Evolutionary conservation across 2,113 vertebrate genomes (phyloP).

Genomic region (Corythornis cristatus): DNA sequence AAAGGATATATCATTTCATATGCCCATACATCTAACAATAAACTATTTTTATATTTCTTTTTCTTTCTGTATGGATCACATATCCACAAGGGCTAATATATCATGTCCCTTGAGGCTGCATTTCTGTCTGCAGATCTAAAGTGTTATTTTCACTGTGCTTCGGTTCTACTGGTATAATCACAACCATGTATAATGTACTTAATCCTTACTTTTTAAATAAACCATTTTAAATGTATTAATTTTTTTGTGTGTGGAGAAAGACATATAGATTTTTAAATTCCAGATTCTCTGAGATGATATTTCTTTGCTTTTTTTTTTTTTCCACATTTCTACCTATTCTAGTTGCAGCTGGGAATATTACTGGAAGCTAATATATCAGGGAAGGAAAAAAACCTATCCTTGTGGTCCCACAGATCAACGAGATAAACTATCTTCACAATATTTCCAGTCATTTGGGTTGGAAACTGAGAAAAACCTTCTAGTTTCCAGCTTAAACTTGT

Average conservation of each 20-base stretch:
- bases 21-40: slow-evolving; percentile 14
- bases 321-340: not conserved
- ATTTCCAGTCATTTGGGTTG: not conserved
- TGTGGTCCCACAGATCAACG: not conserved
- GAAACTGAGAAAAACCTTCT: not conserved
- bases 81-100: slow-evolving; percentile 72
- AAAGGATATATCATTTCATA: slow-evolving; percentile 32
- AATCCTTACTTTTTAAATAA: slow-evolving; percentile 80
- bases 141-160: slow-evolving; percentile 71
- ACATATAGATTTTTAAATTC: not conserved
- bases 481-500: not conserved
- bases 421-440: not conserved
- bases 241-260: slow-evolving; percentile 44
- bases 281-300: not conserved
- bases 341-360: not conserved
- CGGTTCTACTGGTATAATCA: slow-evolving; percentile 66
- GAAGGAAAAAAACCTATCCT: not conserved
- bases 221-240: slow-evolving; percentile 73
- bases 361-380: not conserved
- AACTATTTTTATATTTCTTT: slow-evolving; percentile 49
- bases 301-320: not conserved
- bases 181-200: slow-evolving; percentile 72
- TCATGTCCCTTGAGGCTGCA: slow-evolving; percentile 62
- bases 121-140: slow-evolving; percentile 54
- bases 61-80: slow-evolving; percentile 62